phyloP scores from a whole-genome alignment of 2,113 vertebrate genomes.

The Rhea americana region DNA sequence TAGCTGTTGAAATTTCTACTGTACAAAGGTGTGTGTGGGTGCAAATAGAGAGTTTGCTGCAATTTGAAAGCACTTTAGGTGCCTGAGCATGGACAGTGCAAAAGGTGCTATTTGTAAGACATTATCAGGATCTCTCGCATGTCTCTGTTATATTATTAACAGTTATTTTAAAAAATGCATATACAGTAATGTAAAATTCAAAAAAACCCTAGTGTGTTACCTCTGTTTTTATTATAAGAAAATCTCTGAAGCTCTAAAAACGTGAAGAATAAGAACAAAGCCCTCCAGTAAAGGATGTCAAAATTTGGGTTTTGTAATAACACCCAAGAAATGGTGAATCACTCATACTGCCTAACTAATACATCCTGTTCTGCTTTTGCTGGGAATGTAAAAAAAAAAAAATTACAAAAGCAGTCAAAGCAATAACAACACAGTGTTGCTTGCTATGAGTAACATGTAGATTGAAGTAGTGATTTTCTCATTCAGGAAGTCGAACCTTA shows the following conservation, averaged over 20 bases:
- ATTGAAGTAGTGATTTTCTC: slow-evolving; percentile 63
- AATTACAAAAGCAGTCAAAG: slow-evolving; percentile 49
- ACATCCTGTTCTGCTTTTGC: slow-evolving; percentile 30
- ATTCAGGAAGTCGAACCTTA: slow-evolving; percentile 29
- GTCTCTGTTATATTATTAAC: not conserved
- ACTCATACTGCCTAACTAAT: slow-evolving; percentile 48
- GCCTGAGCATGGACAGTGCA: not conserved
- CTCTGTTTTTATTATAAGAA: slow-evolving; percentile 23
- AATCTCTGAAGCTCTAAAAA: not conserved
- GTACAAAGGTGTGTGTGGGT: not conserved
- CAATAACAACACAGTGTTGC: slow-evolving; percentile 9
- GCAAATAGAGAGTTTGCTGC: not conserved
- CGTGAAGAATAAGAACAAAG: not conserved
- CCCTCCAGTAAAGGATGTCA: slow-evolving; percentile 25
- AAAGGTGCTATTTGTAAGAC: not conserved
- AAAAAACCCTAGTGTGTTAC: not conserved
- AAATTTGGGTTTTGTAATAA: slow-evolving; percentile 48
- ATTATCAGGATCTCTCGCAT: not conserved
- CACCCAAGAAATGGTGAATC: slow-evolving; percentile 30
- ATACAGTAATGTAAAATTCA: not conserved
- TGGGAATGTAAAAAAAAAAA: slow-evolving; percentile 1
- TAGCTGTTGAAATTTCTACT: not conserved
- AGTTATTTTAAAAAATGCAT: not conserved
- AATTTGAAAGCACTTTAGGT: not conserved
- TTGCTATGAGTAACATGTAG: slow-evolving; percentile 36